A percentile compares a stretch with the other conserved stretches of the same genome.
phyloP scores from a whole-genome alignment of 2,888 invertebrate genomes.

The Athalia rosae region DNA sequence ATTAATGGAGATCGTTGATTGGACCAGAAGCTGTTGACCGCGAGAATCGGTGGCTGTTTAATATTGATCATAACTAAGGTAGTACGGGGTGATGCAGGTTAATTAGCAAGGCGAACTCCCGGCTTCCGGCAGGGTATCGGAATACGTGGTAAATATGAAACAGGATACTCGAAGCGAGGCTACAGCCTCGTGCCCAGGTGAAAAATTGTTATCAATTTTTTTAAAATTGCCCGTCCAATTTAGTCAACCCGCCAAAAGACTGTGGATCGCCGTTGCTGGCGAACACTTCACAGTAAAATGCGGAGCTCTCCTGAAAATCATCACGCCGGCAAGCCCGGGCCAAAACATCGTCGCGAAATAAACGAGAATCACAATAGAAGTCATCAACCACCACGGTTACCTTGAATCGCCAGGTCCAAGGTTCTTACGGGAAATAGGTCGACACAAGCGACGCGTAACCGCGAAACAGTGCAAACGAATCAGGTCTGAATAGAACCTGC shows the following conservation, averaged over 20 bases:
- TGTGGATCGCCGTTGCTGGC: no score
- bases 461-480: constrained; percentile 18
- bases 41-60: not conserved
- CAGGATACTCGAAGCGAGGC: constrained; percentile 17
- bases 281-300: no score
- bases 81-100: constrained; percentile 15
- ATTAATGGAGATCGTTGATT: constrained; percentile 13
- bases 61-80: not conserved
- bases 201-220: not conserved
- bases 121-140: constrained; percentile 25
- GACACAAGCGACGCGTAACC: constrained; percentile 11
- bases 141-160: constrained; percentile 2
- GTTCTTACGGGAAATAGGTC: not conserved
- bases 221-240: no score
- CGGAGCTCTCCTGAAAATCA: no score
- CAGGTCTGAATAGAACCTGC: not conserved
- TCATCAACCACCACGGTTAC: not conserved
- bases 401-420: constrained; percentile 1
- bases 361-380: not conserved
- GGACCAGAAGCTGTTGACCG: constrained; percentile 13
- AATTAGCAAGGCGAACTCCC: constrained; percentile 6
- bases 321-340: no score
- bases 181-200: not conserved
- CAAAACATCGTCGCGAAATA: no score
- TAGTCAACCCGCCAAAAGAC: no score